Conservation (phyloP, 2,113 vertebrate genomes). For the Lichenostomus cassidix region DNA sequence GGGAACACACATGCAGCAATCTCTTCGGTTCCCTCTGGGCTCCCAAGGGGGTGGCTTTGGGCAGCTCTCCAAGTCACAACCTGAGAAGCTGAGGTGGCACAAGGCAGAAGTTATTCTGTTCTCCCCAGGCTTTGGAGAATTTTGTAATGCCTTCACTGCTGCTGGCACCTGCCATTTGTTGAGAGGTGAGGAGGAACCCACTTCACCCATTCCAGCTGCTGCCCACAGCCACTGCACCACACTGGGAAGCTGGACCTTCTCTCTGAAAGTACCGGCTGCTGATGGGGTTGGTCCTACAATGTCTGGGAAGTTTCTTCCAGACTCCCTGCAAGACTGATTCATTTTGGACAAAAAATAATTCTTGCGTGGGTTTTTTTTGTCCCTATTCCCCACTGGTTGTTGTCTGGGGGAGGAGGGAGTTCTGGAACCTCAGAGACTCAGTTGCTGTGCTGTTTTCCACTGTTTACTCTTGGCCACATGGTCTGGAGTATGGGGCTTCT, state of each 20-base stretch:
- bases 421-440: background rate
- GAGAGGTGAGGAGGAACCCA: background rate
- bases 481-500: background rate
- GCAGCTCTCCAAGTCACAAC: background rate
- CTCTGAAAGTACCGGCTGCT: background rate
- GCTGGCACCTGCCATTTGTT: background rate
- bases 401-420: background rate
- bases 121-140: background rate
- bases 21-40: background rate
- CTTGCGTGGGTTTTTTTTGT: background rate
- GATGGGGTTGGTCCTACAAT: fast-evolving
- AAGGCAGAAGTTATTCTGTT: background rate
- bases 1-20: fast-evolving
- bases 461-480: background rate
- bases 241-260: fast-evolving
- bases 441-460: background rate
- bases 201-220: background rate
- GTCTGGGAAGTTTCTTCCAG: background rate
- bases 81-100: background rate
- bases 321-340: background rate
- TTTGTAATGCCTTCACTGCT: background rate
- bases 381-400: background rate
- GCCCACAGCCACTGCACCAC: background rate
- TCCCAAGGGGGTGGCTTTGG: fast-evolving
- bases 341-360: background rate